phyloP scores from a whole-genome alignment of 2,888 invertebrate genomes.

The Metalampra italica region DNA sequence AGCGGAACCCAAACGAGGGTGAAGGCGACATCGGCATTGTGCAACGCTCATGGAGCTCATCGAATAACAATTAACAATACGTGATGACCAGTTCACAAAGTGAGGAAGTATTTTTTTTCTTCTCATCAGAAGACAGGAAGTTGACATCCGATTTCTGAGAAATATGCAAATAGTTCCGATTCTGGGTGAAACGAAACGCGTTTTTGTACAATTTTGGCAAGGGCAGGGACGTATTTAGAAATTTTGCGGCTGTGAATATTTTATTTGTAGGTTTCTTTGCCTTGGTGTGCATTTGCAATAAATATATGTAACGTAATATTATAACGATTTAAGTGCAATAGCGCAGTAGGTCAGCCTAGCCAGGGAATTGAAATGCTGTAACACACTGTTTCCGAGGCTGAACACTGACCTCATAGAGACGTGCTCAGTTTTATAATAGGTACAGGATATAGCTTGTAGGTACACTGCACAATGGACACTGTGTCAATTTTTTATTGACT shows the following conservation, averaged over 20 bases:
- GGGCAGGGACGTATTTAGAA: constrained; percentile 2
- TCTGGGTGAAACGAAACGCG: constrained; percentile 18
- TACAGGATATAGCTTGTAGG: constrained; percentile 7
- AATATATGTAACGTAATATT: background rate
- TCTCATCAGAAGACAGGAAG: constrained; percentile 14
- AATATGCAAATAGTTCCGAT: constrained; percentile 13
- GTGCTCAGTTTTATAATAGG: constrained; percentile 34
- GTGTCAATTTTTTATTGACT: no score
- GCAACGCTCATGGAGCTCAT: constrained; percentile 14
- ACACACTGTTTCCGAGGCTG: constrained; percentile 39
- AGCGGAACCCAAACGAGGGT: constrained; percentile 33
- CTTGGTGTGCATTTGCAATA: background rate
- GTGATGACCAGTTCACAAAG: constrained; percentile 12
- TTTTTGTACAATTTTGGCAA: constrained; percentile 4
- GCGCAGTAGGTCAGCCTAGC: background rate
- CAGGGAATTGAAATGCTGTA: constrained; percentile 23
- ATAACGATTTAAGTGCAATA: background rate
- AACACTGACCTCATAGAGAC: constrained; percentile 45
- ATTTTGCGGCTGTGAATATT: background rate
- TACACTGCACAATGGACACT: no score
- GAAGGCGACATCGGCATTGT: constrained; percentile 33
- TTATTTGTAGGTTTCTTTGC: background rate
- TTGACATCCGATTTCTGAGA: background rate
- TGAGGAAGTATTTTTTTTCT: constrained; percentile 8
- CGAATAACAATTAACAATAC: constrained; percentile 18